Base-by-base conservation (phyloP, 2,888 invertebrate genomes). In the Acrocyrtus sp. region DNA sequence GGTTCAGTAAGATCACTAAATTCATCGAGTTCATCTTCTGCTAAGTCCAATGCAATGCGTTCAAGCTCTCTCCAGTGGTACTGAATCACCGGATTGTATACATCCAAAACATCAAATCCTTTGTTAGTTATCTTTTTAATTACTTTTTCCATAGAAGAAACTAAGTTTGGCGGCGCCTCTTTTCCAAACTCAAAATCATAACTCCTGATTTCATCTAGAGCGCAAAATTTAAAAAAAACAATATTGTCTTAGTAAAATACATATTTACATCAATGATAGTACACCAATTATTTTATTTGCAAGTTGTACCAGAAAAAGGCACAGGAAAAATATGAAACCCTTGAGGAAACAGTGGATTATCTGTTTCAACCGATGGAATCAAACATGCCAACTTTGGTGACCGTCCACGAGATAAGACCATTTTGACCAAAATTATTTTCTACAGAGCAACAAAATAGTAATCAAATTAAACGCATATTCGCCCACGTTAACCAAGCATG, bases 301-400 rank as follows among this genome's bases (percentile, higher is more conserved):
- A 34, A 24, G 1, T 47, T 68, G n/a, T n/a, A 75, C 78, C 75
- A 22, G n/a, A 29, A 41, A 78, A 81, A 0, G 81, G 81, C 8
- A 79, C 27, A 6, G 66, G 27, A 41, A 74, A 78, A 0, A 78
- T 48, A 45, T 78, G 76, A 61, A 80, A 79, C 48, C 81, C 81
- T 69, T 78, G 74, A 29, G 81, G 81, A 41, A 78, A 76, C 19
- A 62, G 17, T 4, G 56, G 27, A 24, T 73, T 72, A 34, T 34
- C 34, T 5, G 6, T 12, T 1, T 47, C 65, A 4, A 77, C 6
- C 3, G 78, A 75, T 15, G 81, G 81, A 47, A 81, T 48, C 26
- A 81, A 62, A 17, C 74, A 75, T 2, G 70, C 78, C 10, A 81
- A 12, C 53, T 77, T 79, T 10, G 78, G 78, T 34, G 69, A 61